Conservation (phyloP, 2,113 vertebrate species). For the Eleginops maclovinus region DNA sequence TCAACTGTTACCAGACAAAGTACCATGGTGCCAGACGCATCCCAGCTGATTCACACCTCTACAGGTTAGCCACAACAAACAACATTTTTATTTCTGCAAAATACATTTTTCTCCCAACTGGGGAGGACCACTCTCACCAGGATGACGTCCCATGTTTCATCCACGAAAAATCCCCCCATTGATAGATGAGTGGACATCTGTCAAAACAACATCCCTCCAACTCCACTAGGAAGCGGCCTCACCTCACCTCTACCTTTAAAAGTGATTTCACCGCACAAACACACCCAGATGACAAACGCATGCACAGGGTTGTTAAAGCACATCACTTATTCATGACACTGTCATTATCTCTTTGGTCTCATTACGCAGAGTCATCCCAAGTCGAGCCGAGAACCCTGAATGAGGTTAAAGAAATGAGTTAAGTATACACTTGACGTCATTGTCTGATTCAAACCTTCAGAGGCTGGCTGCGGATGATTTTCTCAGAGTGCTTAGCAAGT, state of each 20-base stretch:
- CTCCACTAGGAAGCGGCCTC: not conserved
- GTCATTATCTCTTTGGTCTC: constrained; percentile 45
- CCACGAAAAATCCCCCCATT: not conserved
- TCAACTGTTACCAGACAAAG: not conserved
- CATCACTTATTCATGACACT: constrained; percentile 56
- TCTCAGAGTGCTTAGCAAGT: constrained; percentile 13
- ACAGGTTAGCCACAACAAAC: not conserved
- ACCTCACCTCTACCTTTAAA: constrained; percentile 20
- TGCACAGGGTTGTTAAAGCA: constrained; percentile 31
- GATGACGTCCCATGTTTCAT: not conserved
- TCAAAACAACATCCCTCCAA: constrained; percentile 22
- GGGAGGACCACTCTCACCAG: not conserved
- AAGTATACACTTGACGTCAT: constrained; percentile 34
- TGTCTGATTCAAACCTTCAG: constrained; percentile 51
- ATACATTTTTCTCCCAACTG: not conserved
- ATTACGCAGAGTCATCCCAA: constrained; percentile 33
- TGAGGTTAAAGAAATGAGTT: constrained; percentile 35
- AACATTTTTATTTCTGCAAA: not conserved
- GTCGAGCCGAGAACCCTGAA: constrained; percentile 34
- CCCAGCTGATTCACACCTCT: not conserved
- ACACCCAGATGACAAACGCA: constrained; percentile 1
- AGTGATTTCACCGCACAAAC: constrained; percentile 21
- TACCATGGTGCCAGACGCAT: not conserved
- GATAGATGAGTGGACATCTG: constrained; percentile 7
- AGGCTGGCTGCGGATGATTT: constrained; percentile 43